Base-by-base conservation (phyloP, 2,888 invertebrate genomes). In the Sinohyriopsis cumingii region DNA sequence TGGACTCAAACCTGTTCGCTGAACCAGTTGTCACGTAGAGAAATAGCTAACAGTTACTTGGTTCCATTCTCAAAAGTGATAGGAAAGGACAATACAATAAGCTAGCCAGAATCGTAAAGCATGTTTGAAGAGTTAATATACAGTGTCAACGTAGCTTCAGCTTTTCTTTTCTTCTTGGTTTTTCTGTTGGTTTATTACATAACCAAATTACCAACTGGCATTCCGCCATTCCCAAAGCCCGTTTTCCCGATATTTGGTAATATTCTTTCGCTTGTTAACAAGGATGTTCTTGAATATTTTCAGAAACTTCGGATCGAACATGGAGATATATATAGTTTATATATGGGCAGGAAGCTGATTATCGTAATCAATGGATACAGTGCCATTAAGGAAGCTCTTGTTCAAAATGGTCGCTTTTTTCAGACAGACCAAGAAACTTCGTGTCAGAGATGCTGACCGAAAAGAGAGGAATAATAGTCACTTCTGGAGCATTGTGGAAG, bases 371-470 rank as follows among this genome's bases (percentile, higher is more conserved):
- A 73, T 45, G 73, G 76, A 6, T 65, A 65, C 55, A 68, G 69
- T 3, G 65, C 62, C 5, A 66, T 76, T 20, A 63, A 67, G n/a
- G 71, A 71, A 19, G 65, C 69, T 18, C 64, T 76, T n/a, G 59
- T 76, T 18, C 73, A 71, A 54, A 55, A 61, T n/a, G 76, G 72
- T 18, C n/a, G n/a, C n/a, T n/a, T n/a, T n/a, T n/a, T n/a, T n/a
- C n/a, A n/a, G n/a, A n/a, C n/a, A n/a, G 76, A 28, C 73, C 76
- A 15, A 57, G n/a, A 2, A 61, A 55, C 15, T 61, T 59, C 15
- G 56, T 66, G 45, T 55, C 25, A 15, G 55, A 65, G 19, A 18
- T 57, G 22, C 28, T 22, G 5, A 20, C 56, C n/a, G 22, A 54
- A 19, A 55, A 28, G 9, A 22, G 28, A 65, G 69, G 68, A 15